Evolutionary conservation across 2,888 invertebrate genomes (phyloP).

Genomic region (Mythimna loreyi): DNA sequence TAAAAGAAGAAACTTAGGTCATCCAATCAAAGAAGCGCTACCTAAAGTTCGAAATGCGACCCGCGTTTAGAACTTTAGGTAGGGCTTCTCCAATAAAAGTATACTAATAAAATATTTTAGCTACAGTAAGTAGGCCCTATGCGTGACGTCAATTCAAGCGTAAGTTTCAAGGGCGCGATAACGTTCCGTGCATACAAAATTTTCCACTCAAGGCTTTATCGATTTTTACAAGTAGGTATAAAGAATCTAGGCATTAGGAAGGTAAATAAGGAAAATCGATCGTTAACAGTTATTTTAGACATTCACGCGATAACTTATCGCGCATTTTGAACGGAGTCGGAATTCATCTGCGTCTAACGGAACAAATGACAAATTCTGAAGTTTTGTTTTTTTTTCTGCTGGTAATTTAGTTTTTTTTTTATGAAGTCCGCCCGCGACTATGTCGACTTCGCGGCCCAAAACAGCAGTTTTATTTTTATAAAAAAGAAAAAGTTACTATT

Average conservation of each 20-base stretch:
- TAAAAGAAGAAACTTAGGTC: too few species aligned
- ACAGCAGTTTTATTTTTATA: too few species aligned
- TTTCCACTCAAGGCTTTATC: slow-evolving; percentile 37
- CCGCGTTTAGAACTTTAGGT: too few species aligned
- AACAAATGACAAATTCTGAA: too few species aligned
- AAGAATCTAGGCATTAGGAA: slow-evolving; percentile 13
- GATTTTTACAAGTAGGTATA: slow-evolving; percentile 32
- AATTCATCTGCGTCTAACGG: too few species aligned
- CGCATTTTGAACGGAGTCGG: background rate
- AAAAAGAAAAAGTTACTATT: too few species aligned
- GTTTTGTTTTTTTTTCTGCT: too few species aligned
- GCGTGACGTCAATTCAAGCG: slow-evolving; percentile 17
- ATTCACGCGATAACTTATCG: slow-evolving; percentile 38
- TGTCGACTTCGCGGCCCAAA: too few species aligned
- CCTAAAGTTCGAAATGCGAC: too few species aligned
- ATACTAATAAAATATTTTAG: slow-evolving; percentile 23
- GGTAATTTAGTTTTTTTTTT: too few species aligned
- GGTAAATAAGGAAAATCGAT: slow-evolving; percentile 27
- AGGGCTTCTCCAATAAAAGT: background rate
- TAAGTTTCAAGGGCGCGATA: slow-evolving; percentile 27
- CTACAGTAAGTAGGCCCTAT: slow-evolving; percentile 12
- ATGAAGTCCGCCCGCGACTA: too few species aligned
- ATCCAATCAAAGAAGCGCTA: too few species aligned
- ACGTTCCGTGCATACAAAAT: slow-evolving; percentile 25
- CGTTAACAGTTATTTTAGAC: slow-evolving; percentile 18